Base-by-base conservation (phyloP, 35 echinoderm and acorn worm species). In the Ophioderma brevispina region DNA sequence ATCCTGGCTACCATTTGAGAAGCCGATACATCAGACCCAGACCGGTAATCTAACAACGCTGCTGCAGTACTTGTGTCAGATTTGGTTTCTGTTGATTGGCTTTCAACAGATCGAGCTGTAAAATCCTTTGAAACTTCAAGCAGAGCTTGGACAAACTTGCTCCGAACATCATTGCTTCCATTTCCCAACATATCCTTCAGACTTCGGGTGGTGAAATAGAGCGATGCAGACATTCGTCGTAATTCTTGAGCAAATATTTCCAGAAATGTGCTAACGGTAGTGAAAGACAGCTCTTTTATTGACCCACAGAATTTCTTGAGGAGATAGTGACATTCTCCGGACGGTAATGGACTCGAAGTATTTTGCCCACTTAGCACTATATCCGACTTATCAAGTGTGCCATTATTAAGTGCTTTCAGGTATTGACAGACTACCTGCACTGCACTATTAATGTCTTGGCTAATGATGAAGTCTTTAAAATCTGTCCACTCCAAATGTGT, bases 391-490 rank as follows among this genome's bases (percentile, higher is more conserved):
- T 87, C 85, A 87, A 87, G 64, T 40, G 85, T 38, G 19, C 85
- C 76, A 78, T 49, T 75, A 13, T 33, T 41, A 13, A 87, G 30
- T 32, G 85, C 85, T 49, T 87, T 87, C 41, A 87, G 37, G 38
- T 87, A 87, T 38, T 77, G 63, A 64, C 85, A 87, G 1, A 87
- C 85, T 38, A 87, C 85, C 39, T 87, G 85, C 0, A 87, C 36
- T 39, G 85, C 37, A 40, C 85, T 87, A 33, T 87, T 87, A 28
- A 76, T 64, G 28, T 87, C 85, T n/a, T 78, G 4, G 43, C 64
- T 87, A 25, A 49, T 75, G 23, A 87, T 36, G 31, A 87, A 87
- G 25, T 36, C 33, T 1, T 76, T 38, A 37, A 76, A 87, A n/a
- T 39, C 75, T 64, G 43, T 75, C 85, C 85, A 87, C 28, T 87